These are phyloP conservation scores for Machimus atricapillus DNA, from an alignment of 2,888 invertebrate genomes.

Conservation along the genomic window DNA sequence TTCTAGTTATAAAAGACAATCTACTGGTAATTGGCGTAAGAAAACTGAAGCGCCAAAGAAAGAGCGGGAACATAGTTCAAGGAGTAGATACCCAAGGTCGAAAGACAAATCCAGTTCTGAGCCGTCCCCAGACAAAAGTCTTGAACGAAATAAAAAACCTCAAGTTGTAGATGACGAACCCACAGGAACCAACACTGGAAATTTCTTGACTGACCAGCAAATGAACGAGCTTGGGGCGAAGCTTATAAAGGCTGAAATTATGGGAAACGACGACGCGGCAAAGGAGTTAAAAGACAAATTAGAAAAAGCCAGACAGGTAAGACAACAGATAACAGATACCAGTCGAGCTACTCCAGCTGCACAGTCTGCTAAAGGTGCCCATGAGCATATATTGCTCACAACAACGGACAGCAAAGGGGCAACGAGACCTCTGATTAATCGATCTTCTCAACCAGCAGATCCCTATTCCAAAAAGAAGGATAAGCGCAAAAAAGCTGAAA, in stretches of 20 bases:
- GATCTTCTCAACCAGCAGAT: slow-evolving; percentile 42
- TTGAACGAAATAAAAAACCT: background rate
- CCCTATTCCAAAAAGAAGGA: slow-evolving; percentile 61
- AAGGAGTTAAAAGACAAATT: slow-evolving; percentile 76
- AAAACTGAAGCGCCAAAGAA: background rate
- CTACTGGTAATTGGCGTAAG: slow-evolving; percentile 50
- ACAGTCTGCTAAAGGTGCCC: slow-evolving; percentile 41
- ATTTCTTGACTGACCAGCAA: slow-evolving; percentile 76
- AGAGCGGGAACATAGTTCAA: background rate
- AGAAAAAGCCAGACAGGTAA: slow-evolving; percentile 70
- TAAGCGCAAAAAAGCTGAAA: slow-evolving; percentile 68
- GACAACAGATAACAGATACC: slow-evolving; percentile 44
- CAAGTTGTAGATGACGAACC: background rate
- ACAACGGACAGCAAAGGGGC: slow-evolving; percentile 73
- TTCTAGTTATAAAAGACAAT: background rate
- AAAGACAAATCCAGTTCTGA: background rate
- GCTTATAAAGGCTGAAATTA: slow-evolving; percentile 91
- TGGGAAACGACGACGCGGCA: slow-evolving; percentile 79
- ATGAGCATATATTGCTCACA: slow-evolving; percentile 70
- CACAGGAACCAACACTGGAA: background rate
- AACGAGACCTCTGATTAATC: slow-evolving; percentile 68
- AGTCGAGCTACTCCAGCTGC: slow-evolving; percentile 36
- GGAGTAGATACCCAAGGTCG: background rate
- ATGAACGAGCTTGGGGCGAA: slow-evolving; percentile 91
- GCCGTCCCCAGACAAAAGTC: background rate